These are phyloP conservation scores for Littorina saxatilis DNA, from an alignment of 1,140 invertebrate species.

Conservation along the genomic window DNA sequence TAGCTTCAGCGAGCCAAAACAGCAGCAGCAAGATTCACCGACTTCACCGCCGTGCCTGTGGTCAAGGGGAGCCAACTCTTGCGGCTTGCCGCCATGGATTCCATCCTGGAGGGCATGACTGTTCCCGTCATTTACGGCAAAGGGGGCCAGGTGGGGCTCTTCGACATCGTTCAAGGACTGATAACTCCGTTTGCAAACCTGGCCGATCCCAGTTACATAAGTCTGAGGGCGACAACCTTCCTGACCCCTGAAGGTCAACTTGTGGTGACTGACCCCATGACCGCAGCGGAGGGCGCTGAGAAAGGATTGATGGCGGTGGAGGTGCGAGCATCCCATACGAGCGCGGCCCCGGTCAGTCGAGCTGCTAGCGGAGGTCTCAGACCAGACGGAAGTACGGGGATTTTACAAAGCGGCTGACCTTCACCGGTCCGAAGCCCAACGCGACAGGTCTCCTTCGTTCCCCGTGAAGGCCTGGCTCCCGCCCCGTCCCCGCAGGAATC, in stretches of 20 bases:
- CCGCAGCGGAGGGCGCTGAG: not conserved
- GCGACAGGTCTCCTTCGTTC: slow-evolving; percentile 16
- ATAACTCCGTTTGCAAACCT: not conserved
- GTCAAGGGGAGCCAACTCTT: slow-evolving; percentile 20
- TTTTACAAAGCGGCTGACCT: slow-evolving; percentile 1
- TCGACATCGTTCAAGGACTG: slow-evolving; percentile 1
- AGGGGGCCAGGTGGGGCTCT: not conserved
- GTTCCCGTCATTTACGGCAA: slow-evolving; percentile 10
- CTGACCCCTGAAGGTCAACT: slow-evolving; percentile 21
- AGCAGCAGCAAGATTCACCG: not conserved
- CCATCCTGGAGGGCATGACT: not conserved
- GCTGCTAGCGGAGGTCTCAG: not conserved
- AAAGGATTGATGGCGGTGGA: slow-evolving; percentile 17
- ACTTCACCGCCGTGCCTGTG: not conserved
- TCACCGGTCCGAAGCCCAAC: slow-evolving; percentile 3
- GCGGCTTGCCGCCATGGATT: slow-evolving; percentile 9
- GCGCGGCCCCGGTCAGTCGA: not conserved
- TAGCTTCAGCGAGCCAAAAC: slow-evolving; percentile 1
- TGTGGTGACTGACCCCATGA: slow-evolving; percentile 23
- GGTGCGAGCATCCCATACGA: not conserved
- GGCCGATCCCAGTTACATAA: not conserved
- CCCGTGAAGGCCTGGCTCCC: not conserved
- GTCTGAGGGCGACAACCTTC: not conserved
- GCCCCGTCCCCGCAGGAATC: not conserved
- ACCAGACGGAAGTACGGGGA: not conserved